A percentile compares a stretch with the other conserved stretches of the same genome.
These are phyloP conservation scores for Menura novaehollandiae DNA, from an alignment of 2,113 vertebrate species.

Conservation along the genomic window DNA sequence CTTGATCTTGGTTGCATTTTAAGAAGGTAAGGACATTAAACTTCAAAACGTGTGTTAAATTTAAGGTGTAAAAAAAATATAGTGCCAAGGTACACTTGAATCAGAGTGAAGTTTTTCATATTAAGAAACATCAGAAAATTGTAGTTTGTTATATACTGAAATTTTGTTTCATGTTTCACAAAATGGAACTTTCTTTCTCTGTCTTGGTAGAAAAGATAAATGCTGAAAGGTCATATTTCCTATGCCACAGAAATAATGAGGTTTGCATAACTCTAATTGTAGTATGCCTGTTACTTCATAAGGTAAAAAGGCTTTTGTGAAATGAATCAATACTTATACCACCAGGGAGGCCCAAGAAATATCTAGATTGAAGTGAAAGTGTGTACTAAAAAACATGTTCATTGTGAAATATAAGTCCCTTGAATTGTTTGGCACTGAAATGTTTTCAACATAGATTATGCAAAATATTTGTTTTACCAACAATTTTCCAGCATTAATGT, in stretches of 20 bases:
- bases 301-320: neutral
- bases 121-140: neutral
- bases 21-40: neutral
- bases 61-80: neutral
- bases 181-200: neutral
- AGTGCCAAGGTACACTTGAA: neutral
- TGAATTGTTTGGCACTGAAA: neutral
- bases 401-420: neutral
- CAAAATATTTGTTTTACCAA: neutral
- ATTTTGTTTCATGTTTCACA: neutral
- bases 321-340: neutral
- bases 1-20: neutral
- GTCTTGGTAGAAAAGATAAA: neutral
- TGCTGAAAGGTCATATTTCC: neutral
- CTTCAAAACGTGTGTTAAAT: neutral
- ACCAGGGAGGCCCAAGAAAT: neutral
- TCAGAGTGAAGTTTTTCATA: neutral
- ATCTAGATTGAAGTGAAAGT: neutral
- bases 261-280: neutral
- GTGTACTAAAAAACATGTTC: neutral
- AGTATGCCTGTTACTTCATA: neutral
- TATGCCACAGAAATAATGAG: neutral
- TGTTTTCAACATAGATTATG: neutral
- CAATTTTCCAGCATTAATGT: neutral
- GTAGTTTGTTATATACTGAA: neutral